Base-by-base conservation (phyloP, 2,888 invertebrate genomes). In the Asteroscopus sphinx region DNA sequence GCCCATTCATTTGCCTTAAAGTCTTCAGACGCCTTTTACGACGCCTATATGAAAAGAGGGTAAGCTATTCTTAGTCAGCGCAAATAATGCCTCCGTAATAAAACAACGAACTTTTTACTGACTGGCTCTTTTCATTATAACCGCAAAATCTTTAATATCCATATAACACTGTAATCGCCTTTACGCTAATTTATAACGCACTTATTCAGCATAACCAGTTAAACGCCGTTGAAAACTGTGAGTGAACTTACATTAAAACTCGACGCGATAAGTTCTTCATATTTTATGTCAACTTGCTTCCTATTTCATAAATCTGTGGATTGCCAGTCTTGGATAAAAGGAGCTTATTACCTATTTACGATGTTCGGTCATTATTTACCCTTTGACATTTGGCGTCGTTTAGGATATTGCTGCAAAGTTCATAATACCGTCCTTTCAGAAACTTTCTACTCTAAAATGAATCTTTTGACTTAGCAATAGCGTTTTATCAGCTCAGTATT, bases 361-460 rank as follows among this genome's bases (percentile, higher is more conserved):
- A 76, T 79, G 76, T 73, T 68, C 72, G 64, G 68, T 79, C 80
- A 84, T 83, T 83, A 85, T 77, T 77, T 78, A 71, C 68, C 77
- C 70, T 74, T 80, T 83, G 84, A 82, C 79, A 81, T 85, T 85
- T 76, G 68, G 60, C 68, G 73, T 81, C 77, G 73, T 80, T 81
- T 82, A 79, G 71, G 71, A 68, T 79, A 62, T 45, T 68, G 61
- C 54, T 46, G 62, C 75, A 61, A 77, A 54, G 47, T 52, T 67
- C 40, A 48, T 52, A 72, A 45, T 46, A 36, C 42, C 37, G 37
- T 25, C 15, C 21, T 35, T 28, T 17, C 7, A 11, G 8, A 25
- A 33, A 12, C 25, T 21, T 0, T 16, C 1, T 25, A 25, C 26
- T 15, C 45, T 36, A 64, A 69, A 67, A 32, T 45, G 33, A 46